These are phyloP conservation scores for Acomys russatus DNA, from an alignment of 2,797 vertebrate species.

Conservation along the genomic window DNA sequence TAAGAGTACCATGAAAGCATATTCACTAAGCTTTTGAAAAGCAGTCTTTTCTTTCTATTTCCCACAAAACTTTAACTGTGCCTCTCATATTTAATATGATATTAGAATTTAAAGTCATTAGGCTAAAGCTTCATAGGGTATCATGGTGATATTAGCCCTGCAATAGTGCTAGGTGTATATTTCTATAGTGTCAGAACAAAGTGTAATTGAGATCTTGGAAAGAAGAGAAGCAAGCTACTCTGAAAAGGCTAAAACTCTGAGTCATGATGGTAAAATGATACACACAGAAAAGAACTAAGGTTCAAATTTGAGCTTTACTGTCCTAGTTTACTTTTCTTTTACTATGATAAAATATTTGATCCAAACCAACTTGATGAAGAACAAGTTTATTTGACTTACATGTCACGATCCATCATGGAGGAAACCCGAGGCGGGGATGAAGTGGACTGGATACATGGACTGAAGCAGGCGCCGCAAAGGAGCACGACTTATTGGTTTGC, in stretches of 20 bases:
- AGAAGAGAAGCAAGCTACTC: background rate
- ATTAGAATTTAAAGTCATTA: background rate
- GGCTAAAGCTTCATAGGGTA: background rate
- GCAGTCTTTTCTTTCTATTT: background rate
- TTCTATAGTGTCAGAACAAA: background rate
- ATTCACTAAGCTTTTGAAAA: conserved; percentile 46
- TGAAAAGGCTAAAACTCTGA: background rate
- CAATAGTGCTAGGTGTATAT: background rate
- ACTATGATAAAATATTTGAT: background rate
- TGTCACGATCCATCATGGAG: background rate
- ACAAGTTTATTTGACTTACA: background rate
- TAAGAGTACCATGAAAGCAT: conserved; percentile 52
- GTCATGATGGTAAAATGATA: background rate
- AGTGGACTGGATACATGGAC: background rate
- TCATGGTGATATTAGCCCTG: background rate
- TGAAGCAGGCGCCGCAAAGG: background rate
- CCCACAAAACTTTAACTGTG: background rate
- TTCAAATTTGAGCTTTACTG: background rate
- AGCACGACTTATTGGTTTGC: background rate
- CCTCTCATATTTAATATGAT: conserved; percentile 32
- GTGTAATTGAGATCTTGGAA: background rate
- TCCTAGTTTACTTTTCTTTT: background rate
- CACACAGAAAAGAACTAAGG: background rate
- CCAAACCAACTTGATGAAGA: background rate
- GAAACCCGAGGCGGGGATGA: background rate